phyloP scores from a whole-genome alignment of 1,140 invertebrate species.

The Heliconius nattereri region DNA sequence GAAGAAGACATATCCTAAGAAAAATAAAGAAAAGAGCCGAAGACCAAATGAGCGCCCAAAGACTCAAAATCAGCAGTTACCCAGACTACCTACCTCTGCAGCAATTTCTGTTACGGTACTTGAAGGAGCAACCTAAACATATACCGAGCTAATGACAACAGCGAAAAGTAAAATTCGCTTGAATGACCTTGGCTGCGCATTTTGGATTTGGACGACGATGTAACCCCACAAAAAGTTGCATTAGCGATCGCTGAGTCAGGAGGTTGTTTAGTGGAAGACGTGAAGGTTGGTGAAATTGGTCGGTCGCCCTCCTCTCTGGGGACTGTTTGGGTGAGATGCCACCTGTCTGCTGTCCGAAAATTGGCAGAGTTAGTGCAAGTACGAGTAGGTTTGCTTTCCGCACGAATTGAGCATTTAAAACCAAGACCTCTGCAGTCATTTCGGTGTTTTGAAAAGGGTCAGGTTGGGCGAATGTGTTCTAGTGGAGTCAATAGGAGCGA shows the following conservation, averaged over 20 bases:
- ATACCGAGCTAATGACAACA: constrained; percentile 30
- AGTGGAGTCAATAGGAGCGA: background rate
- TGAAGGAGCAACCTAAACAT: constrained; percentile 5
- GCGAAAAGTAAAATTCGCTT: constrained; percentile 14
- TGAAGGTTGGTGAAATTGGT: background rate
- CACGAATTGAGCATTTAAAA: background rate
- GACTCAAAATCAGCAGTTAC: too few species aligned
- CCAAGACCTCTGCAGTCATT: too few species aligned
- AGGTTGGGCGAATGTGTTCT: background rate
- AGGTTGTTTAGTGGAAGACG: background rate
- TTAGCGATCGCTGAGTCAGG: background rate
- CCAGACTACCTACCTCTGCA: too few species aligned
- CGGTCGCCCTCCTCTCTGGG: background rate
- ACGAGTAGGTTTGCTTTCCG: constrained; percentile 4
- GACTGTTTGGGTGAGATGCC: background rate
- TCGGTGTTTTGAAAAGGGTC: too few species aligned
- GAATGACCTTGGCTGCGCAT: constrained; percentile 33
- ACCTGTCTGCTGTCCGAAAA: too few species aligned
- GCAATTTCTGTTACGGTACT: too few species aligned
- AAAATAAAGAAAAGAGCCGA: too few species aligned
- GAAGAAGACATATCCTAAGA: too few species aligned
- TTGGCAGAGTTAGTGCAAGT: background rate
- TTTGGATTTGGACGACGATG: constrained; percentile 31
- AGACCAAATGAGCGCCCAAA: too few species aligned
- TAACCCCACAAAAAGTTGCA: constrained; percentile 16